Evolutionary conservation across 2,797 vertebrate genomes (phyloP).

Genomic region (Oreochromis mossambicus): DNA sequence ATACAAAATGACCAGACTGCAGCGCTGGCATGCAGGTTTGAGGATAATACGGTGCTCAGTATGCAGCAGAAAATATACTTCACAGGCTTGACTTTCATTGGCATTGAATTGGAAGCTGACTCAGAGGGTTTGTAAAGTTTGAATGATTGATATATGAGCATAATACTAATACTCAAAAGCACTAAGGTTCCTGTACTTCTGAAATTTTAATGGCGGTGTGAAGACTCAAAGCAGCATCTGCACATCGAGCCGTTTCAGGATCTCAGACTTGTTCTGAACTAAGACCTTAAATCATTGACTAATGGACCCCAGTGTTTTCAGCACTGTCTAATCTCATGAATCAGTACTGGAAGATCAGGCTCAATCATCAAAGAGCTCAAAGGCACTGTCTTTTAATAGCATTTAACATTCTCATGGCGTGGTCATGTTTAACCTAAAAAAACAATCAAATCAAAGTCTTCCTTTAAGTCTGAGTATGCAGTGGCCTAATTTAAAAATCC

Average conservation of each 20-base stretch:
- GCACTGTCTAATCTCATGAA: neutral
- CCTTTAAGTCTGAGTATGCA: neutral
- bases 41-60: neutral
- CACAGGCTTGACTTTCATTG: neutral
- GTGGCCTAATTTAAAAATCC: neutral
- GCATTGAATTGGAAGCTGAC: neutral
- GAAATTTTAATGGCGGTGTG: neutral
- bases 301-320: neutral
- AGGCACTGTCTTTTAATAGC: neutral
- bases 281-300: neutral
- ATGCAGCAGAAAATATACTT: neutral
- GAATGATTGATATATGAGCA: neutral
- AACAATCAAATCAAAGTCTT: neutral
- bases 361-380: neutral
- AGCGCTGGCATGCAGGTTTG: neutral
- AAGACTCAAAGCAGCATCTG: neutral
- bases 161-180: neutral
- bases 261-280: neutral
- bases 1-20: conserved; percentile 33
- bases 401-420: neutral
- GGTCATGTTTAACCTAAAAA: neutral
- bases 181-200: neutral
- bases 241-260: neutral
- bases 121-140: neutral
- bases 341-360: accelerated